Base-by-base conservation (phyloP, 2,113 vertebrate species). In the Synchiropus splendidus region DNA sequence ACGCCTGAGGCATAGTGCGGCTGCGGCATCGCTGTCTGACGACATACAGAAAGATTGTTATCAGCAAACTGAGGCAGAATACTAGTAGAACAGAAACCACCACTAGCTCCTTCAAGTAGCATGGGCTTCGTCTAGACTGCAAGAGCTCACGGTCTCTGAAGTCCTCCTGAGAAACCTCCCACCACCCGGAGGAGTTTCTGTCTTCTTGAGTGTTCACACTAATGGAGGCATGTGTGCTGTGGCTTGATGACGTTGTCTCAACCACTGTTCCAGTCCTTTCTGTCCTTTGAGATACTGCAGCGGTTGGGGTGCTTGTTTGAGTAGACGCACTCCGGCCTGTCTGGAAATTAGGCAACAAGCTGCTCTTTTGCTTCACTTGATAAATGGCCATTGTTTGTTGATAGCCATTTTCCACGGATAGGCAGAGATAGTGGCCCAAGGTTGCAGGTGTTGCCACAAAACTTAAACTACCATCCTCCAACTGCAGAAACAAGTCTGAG, bases 361-460 rank as follows among this genome's bases (percentile, higher is more conserved):
- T 60, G 49, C 63, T 72, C 54, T 60, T 79, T 56, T 82, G 78
- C 18, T 45, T 68, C 15, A 87, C 78, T 0, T 77, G 61, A 48
- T 83, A 86, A 15, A 72, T 38, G 6, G 44, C 71, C 47, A 84
- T 62, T 1, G 66, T 72, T 53, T 82, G 83, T 6, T 51, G 70
- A 72, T 72, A 81, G 61, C 66, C 70, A 1, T 80, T 80, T 70
- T 87, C 85, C 1, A 34, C 46, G 13, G 80, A 69, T 45, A 77
- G 46, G 51, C 85, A 87, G 15, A 68, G 33, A 64, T 86, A 86
- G 35, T 57, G 58, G 8, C 84, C 85, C 33, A 85, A 65, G 0
- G 85, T 80, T 41, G 67, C 42, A 0, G 80, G 73, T 0, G 79
- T 80, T 52, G 80, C 85, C 67, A 86, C 73, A 6, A 87, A 87